Base-by-base conservation (phyloP, 2,113 vertebrate genomes). In the Bubo blakistoni region DNA sequence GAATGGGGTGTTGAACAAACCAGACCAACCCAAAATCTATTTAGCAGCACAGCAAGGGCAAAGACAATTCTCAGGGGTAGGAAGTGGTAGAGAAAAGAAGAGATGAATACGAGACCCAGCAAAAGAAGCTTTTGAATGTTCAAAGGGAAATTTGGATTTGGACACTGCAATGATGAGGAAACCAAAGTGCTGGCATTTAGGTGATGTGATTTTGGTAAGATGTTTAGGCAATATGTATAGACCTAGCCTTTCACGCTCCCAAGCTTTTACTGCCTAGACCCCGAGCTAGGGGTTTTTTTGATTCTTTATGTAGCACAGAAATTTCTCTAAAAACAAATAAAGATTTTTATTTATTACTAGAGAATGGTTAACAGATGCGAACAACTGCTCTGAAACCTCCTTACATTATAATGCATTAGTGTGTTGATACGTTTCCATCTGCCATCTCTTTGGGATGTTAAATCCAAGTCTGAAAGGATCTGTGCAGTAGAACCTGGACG, bases 401-500 rank as follows among this genome's bases (percentile, higher is more conserved):
- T 99, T 97, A 99, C 99, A 2, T 99, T 99, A 94, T 99, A 99
- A 96, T 99, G 99, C 90, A 99, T 99, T 89, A 99, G 98, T 3
- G 99, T 99, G 97, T 99, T 99, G 98, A 99, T 98, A 46, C 98
- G 99, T 77, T 96, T 99, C 99, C 99, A 99, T 90, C 99, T 98
- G 97, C 99, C 99, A n/a, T 99, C 99, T 90, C 98, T 99, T 97
- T 99, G 99, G 19, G 99, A 99, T 20, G 99, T 99, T 97, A 99
- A 97, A 97, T 99, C 99, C 97, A 99, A 98, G 96, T 99, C 99
- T 3, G 99, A 99, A 93, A 99, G 97, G 94, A 99, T 99, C 98
- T 99, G 99, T 80, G 99, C 99, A 2, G 99, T 99, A 92, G 99
- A 99, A 57, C 99, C 99, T 5, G 99, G 99, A 58, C 99, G 99